These are phyloP conservation scores for Linurgus olivaceus DNA, from an alignment of 2,797 vertebrate species.

Conservation along the genomic window DNA sequence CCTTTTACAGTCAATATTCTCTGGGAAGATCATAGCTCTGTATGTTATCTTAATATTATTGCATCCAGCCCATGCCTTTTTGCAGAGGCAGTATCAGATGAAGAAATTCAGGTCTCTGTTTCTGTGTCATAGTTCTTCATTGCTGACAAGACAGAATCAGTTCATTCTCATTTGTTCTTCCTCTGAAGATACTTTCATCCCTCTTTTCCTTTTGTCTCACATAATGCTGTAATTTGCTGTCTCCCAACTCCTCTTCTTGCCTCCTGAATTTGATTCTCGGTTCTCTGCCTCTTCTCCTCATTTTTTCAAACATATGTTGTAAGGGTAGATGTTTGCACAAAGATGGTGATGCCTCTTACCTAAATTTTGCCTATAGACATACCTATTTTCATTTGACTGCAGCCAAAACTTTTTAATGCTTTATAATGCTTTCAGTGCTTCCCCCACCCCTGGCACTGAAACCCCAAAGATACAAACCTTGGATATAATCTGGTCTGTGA, in stretches of 20 bases:
- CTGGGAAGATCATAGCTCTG: not conserved
- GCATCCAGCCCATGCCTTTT: not conserved
- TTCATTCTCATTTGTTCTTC: not conserved
- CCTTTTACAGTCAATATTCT: not conserved
- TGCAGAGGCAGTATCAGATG: not conserved
- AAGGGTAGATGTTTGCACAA: not conserved
- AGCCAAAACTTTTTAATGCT: not conserved
- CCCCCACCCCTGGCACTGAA: not conserved
- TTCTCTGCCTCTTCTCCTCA: not conserved
- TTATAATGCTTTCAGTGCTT: not conserved
- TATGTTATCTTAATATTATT: not conserved
- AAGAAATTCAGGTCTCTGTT: not conserved
- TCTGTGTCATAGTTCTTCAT: not conserved
- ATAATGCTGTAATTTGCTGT: not conserved
- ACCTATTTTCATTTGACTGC: not conserved
- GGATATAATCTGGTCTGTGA: not conserved
- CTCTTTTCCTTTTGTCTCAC: not conserved
- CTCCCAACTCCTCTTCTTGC: not conserved
- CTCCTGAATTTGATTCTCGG: not conserved
- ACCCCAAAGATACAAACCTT: not conserved
- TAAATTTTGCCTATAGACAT: not conserved
- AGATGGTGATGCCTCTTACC: not conserved
- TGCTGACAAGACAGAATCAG: not conserved
- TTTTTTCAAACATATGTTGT: not conserved
- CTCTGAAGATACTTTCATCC: not conserved